phyloP scores from a whole-genome alignment of 2,113 vertebrate species.

The Lasiurus cinereus region DNA sequence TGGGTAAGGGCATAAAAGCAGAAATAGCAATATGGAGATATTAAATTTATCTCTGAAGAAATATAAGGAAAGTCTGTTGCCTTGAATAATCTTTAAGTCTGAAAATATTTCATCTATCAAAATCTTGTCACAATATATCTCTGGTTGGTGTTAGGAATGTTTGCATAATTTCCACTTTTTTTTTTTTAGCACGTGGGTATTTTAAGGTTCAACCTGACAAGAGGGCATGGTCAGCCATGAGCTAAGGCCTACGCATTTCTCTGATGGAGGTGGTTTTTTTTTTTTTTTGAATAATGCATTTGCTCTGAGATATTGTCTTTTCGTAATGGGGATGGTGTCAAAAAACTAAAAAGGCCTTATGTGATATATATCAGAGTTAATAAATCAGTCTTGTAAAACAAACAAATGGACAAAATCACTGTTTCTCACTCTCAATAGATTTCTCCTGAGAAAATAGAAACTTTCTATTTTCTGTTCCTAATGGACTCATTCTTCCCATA shows the following conservation, averaged over 20 bases:
- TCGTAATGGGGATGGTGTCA: conserved; percentile 95
- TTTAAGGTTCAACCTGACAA: conserved; percentile 84
- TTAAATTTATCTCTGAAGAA: conserved; percentile 35
- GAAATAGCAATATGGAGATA: background rate
- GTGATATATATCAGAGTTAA: conserved; percentile 98
- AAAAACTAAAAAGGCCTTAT: conserved; percentile 96
- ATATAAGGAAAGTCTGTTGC: background rate
- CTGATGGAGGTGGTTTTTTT: conserved; percentile 77
- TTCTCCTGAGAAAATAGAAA: conserved; percentile 71
- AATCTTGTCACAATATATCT: conserved; percentile 83
- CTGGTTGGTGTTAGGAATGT: conserved; percentile 91
- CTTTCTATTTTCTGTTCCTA: conserved; percentile 8
- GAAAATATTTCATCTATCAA: conserved; percentile 70
- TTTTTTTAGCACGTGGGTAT: conserved; percentile 77
- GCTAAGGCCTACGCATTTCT: conserved; percentile 69
- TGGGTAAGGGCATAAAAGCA: background rate
- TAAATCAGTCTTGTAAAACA: conserved; percentile 96
- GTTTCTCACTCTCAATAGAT: conserved; percentile 43
- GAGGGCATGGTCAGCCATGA: conserved; percentile 92
- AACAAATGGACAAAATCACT: background rate
- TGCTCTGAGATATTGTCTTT: conserved; percentile 93
- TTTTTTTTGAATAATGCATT: conserved; percentile 89
- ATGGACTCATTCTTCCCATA: conserved; percentile 5
- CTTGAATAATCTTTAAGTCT: conserved; percentile 60
- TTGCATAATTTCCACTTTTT: conserved; percentile 91